Evolutionary conservation across 2,113 vertebrate genomes (phyloP).

Genomic region (Cyrtonyx montezumae): DNA sequence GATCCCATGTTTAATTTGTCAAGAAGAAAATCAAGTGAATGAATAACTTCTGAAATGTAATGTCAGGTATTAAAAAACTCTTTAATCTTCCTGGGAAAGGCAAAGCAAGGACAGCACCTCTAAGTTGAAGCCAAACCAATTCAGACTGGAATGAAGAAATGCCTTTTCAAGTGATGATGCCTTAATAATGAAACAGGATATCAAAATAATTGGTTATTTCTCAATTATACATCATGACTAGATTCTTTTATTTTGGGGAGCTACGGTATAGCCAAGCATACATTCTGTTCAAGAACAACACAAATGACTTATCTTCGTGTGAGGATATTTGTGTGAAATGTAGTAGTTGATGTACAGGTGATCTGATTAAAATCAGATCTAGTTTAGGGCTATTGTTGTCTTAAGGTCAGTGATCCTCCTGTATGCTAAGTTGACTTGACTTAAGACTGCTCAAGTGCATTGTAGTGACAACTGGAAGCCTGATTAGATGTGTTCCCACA

Average conservation of each 20-base stretch:
- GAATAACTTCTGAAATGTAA: not conserved
- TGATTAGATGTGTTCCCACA: conserved; percentile 51
- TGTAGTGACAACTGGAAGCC: not conserved
- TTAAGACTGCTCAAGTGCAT: not conserved
- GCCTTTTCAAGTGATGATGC: not conserved
- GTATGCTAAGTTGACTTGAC: not conserved
- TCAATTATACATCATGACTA: not conserved
- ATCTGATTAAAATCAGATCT: not conserved
- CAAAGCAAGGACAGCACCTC: not conserved
- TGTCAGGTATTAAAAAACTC: not conserved
- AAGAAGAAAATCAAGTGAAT: not conserved
- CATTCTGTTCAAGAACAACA: not conserved
- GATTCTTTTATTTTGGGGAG: not conserved
- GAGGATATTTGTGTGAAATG: not conserved
- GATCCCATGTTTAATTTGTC: not conserved
- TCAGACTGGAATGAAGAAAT: not conserved
- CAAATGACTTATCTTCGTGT: not conserved
- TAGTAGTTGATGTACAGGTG: not conserved
- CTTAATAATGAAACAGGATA: not conserved
- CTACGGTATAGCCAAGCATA: not conserved
- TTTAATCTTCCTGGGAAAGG: not conserved
- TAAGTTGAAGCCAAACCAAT: not conserved
- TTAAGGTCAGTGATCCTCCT: not conserved
- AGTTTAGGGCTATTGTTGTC: not conserved
- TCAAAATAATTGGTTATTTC: not conserved